Percentiles rank a stretch among this genome's conserved stretches.
These are phyloP conservation scores for Microcebus murinus DNA, from an alignment of 2,113 vertebrate species.

Conservation along the genomic window DNA sequence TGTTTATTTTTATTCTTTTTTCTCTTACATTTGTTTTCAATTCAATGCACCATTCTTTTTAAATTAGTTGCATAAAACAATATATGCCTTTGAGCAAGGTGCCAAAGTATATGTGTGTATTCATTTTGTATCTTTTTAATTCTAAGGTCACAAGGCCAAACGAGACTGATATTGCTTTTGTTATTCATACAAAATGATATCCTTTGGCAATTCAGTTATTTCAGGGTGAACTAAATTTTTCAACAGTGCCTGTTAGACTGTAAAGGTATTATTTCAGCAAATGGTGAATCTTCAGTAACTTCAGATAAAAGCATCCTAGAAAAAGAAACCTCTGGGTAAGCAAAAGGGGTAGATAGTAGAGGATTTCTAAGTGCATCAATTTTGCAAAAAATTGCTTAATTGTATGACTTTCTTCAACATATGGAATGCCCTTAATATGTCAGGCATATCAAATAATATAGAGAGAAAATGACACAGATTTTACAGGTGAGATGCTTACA, in stretches of 20 bases:
- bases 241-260: slow-evolving; percentile 31
- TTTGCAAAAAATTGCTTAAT: neutral
- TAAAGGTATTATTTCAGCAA: slow-evolving; percentile 45
- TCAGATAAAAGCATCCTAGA: neutral
- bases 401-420: neutral
- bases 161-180: slow-evolving; percentile 49
- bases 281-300: slow-evolving; percentile 1
- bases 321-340: neutral
- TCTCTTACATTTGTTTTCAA: slow-evolving; percentile 32
- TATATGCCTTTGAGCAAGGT: slow-evolving; percentile 33
- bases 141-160: slow-evolving; percentile 58
- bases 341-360: neutral
- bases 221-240: slow-evolving; percentile 63
- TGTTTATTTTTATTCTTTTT: slow-evolving; percentile 35
- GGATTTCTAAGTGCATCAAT: neutral
- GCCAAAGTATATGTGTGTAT: neutral
- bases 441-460: neutral
- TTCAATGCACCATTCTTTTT: neutral
- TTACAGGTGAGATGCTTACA: neutral
- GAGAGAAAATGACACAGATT: neutral
- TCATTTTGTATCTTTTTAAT: slow-evolving; percentile 57
- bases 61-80: slow-evolving; percentile 52
- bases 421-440: neutral
- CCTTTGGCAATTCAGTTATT: slow-evolving; percentile 60
- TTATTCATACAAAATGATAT: slow-evolving; percentile 63